These are phyloP conservation scores for Atherinosoma microstoma DNA, from an alignment of 2,797 vertebrate genomes.

Conservation along the genomic window DNA sequence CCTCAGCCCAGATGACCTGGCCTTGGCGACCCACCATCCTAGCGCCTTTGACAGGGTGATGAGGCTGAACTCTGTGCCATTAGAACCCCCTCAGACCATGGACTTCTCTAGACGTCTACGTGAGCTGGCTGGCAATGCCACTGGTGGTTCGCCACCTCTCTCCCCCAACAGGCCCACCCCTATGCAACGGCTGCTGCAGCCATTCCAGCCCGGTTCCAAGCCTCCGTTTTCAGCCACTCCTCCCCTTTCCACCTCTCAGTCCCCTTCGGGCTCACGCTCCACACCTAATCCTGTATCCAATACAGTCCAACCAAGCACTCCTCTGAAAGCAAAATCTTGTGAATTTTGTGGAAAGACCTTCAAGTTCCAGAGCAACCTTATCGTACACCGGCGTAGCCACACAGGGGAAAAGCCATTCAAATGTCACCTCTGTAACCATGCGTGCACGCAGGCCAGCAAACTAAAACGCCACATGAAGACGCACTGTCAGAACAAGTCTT, in stretches of 20 bases:
- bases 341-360: conserved; percentile 99
- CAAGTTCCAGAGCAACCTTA: conserved; percentile 99
- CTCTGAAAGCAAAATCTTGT: conserved; percentile 95
- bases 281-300: conserved; percentile 75
- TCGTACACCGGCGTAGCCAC: conserved; percentile 97
- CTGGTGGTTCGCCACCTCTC: conserved; percentile 91
- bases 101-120: conserved; percentile 97
- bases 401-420: conserved; percentile 98
- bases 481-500: conserved; percentile 94
- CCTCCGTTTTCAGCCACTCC: conserved; percentile 95
- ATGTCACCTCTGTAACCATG: conserved; percentile 97
- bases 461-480: conserved; percentile 99
- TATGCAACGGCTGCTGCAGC: conserved; percentile 98
- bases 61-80: conserved; percentile 96
- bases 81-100: conserved; percentile 95
- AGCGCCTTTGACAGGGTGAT: conserved; percentile 99
- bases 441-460: conserved; percentile 98
- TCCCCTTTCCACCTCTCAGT: conserved; percentile 93
- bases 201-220: conserved; percentile 95
- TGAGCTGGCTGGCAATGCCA: conserved; percentile 95
- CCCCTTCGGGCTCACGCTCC: conserved; percentile 90
- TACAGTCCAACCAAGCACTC: conserved; percentile 82
- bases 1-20: conserved; percentile 97
- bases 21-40: conserved; percentile 96
- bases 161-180: conserved; percentile 96